Base-by-base conservation (phyloP, 2,113 vertebrate species). In the Callocephalon fimbriatum region DNA sequence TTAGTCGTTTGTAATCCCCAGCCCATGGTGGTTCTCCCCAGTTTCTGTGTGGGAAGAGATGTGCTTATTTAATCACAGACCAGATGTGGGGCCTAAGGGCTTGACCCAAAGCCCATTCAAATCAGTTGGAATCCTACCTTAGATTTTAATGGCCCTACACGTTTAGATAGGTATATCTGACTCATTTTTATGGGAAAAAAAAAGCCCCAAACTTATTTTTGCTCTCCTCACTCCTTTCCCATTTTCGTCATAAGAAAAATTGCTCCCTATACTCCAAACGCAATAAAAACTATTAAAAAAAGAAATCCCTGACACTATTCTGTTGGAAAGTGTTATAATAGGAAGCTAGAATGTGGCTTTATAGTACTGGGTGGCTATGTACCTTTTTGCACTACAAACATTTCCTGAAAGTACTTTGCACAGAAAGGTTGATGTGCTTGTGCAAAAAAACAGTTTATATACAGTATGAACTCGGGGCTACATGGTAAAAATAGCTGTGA, bases 31-130 rank as follows among this genome's bases (percentile, higher is more conserved):
- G 23, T 86, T 94, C 37, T 85, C 45, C 68, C 13, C 72, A 72
- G 86, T 74, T 93, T 84, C 20, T 71, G 7, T 61, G 67, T 86
- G 88, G 83, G 83, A 82, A 93, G 66, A 79, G 37, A 61, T 75
- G 86, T 56, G 63, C 25, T 84, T 77, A 53, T 96, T 95, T 94
- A 84, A 90, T 82, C 48, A 58, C 54, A 70, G 83, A 86, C 29
- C 86, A 91, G 83, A 95, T 94, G 81, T 0, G 3, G 70, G 61
- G 58, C 90, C 80, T 84, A 63, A 90, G 83, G 76, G 73, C 47
- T 76, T 95, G 92, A 96, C 91, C 79, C 74, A 94, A 84, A 93
- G 86, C 40, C 72, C 73, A 35, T 35, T 92, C 86, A 93, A 94
- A 93, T 78, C 76, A 51, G 72, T 19, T 78, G 89, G 87, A 95